A percentile compares a stretch with the other conserved stretches of the same genome.
Conservation (phyloP, 1,140 invertebrate species). For the Caenorhabditis tropicalis region DNA sequence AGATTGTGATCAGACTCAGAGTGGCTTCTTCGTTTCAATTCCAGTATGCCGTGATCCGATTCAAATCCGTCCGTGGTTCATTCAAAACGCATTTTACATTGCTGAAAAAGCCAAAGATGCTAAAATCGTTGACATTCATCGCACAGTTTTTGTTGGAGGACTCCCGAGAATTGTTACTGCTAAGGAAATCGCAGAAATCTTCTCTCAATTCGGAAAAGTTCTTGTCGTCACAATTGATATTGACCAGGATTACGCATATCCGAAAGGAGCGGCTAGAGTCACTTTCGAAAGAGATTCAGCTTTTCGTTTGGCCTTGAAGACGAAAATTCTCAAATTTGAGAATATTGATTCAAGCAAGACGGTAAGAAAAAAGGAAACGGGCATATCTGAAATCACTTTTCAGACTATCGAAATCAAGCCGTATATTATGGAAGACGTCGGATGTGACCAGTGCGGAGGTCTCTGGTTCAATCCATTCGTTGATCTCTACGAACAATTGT, state of each 20-base stretch:
- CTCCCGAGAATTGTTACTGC: constrained; percentile 22
- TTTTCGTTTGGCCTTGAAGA: background rate
- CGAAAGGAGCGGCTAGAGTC: constrained; percentile 6
- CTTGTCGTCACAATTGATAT: constrained; percentile 31
- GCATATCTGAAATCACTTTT: background rate
- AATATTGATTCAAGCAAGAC: constrained; percentile 36
- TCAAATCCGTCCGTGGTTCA: constrained; percentile 28
- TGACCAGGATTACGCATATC: constrained; percentile 9
- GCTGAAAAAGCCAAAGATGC: background rate
- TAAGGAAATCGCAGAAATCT: constrained; percentile 1
- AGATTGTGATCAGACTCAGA: background rate
- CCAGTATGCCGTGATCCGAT: constrained; percentile 10
- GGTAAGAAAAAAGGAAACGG: too few species aligned
- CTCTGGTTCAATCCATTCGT: constrained; percentile 3
- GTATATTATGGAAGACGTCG: constrained; percentile 15
- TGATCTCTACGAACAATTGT: background rate
- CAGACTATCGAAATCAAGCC: constrained; percentile 6
- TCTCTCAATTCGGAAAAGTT: background rate
- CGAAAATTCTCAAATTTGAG: background rate
- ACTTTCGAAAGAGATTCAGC: background rate
- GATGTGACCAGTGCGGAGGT: constrained; percentile 22
- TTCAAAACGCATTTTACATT: constrained; percentile 8
- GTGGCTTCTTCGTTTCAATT: background rate
- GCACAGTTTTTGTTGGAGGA: background rate
- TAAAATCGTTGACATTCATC: background rate